Percentiles rank a stretch among this genome's conserved stretches.
These are phyloP conservation scores for Notechis scutatus DNA, from an alignment of 2,113 vertebrate genomes.

Conservation along the genomic window DNA sequence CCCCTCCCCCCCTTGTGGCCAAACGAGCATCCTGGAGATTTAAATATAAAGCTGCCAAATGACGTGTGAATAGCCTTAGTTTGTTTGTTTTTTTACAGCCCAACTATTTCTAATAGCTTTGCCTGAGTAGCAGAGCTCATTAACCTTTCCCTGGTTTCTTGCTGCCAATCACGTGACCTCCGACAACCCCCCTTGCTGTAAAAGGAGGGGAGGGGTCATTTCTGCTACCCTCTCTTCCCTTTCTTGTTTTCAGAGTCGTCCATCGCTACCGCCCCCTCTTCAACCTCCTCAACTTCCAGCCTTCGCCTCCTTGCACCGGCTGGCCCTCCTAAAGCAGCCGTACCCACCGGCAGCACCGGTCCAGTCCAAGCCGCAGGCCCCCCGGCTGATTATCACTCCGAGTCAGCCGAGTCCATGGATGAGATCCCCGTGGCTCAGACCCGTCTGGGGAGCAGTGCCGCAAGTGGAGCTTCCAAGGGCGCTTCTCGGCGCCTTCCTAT, in stretches of 20 bases:
- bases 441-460: conserved; percentile 74
- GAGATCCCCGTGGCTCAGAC: conserved; percentile 87
- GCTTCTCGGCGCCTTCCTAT: conserved; percentile 29
- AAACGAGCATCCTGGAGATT: not conserved
- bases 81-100: not conserved
- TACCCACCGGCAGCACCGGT: conserved; percentile 46
- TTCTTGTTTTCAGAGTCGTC: conserved; percentile 31
- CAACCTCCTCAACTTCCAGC: conserved; percentile 50
- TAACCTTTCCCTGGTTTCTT: not conserved
- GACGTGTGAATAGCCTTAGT: not conserved
- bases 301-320: conserved; percentile 69
- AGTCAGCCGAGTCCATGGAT: conserved; percentile 85
- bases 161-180: not conserved
- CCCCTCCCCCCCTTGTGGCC: too few relatives aligned
- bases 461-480: conserved; percentile 33
- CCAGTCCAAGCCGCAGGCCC: conserved; percentile 69
- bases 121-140: too few relatives aligned
- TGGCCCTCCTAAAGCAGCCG: conserved; percentile 64
- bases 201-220: not conserved
- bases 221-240: conserved; percentile 28
- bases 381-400: conserved; percentile 79
- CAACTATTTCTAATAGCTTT: not conserved
- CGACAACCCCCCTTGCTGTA: not conserved
- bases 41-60: not conserved
- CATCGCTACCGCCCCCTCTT: not conserved